A percentile compares a stretch with the other conserved stretches of the same genome.
These are phyloP conservation scores for Sepiola atlantica DNA, from an alignment of 2,888 invertebrate genomes.

Conservation along the genomic window DNA sequence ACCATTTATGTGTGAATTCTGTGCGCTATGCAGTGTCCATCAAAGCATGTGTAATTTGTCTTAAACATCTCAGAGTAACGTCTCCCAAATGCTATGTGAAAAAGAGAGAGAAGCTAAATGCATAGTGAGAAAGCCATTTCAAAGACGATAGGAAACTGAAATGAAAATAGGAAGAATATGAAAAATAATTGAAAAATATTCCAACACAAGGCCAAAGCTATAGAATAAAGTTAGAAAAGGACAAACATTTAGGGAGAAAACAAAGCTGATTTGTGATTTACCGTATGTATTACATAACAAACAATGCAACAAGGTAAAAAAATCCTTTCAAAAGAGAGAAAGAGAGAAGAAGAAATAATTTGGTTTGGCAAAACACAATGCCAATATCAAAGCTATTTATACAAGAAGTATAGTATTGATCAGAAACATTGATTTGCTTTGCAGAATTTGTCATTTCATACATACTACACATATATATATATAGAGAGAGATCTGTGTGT, in stretches of 20 bases:
- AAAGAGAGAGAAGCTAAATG: neutral
- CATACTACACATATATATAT: too few species aligned
- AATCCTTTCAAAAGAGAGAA: neutral
- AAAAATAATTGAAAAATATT: neutral
- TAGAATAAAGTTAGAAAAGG: too few species aligned
- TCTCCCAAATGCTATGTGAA: neutral
- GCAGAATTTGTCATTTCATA: neutral
- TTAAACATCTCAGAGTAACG: neutral
- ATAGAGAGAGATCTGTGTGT: too few species aligned
- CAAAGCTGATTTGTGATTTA: neutral
- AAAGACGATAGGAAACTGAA: neutral
- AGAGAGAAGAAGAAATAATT: neutral
- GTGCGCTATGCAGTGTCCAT: neutral
- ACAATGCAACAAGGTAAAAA: neutral
- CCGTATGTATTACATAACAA: neutral
- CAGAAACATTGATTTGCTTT: neutral
- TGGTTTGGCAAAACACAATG: slow-evolving; percentile 19
- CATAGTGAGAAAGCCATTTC: neutral
- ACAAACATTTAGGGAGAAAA: neutral
- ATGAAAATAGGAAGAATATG: neutral
- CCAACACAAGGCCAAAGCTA: neutral
- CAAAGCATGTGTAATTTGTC: neutral
- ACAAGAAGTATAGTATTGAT: neutral
- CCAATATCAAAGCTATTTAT: neutral
- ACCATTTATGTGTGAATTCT: neutral